A percentile compares a stretch with the other conserved stretches of the same genome.
Evolutionary conservation across 2,113 vertebrate genomes (phyloP).

Genomic region (Motacilla alba): DNA sequence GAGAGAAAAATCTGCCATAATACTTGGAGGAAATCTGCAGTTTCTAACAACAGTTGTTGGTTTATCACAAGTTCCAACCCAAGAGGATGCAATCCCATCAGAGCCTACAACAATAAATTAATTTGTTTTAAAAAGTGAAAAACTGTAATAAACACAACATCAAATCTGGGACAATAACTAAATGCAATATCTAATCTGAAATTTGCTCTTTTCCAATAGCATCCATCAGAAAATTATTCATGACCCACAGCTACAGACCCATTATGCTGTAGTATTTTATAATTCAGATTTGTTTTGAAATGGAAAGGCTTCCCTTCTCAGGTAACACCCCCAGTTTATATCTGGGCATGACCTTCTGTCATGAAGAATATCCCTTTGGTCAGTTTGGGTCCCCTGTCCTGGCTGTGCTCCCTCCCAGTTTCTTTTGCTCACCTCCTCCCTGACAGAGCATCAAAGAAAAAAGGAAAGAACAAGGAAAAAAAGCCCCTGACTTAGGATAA

Average conservation of each 20-base stretch:
- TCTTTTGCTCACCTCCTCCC: not conserved
- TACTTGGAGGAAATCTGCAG: not conserved
- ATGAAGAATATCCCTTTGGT: not conserved
- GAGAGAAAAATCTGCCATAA: not conserved
- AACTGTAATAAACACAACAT: not conserved
- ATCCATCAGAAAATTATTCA: not conserved
- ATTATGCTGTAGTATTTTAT: not conserved
- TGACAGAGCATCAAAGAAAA: not conserved
- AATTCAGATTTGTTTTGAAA: not conserved
- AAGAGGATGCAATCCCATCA: not conserved
- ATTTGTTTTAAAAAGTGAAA: not conserved
- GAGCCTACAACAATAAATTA: not conserved
- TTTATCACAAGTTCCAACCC: not conserved
- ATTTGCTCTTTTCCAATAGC: not conserved
- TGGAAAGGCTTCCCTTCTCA: not conserved
- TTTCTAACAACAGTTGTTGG: not conserved
- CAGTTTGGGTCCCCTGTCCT: not conserved
- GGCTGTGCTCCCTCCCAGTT: not conserved
- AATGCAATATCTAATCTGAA: not conserved
- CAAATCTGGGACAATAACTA: not conserved
- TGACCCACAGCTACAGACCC: not conserved
- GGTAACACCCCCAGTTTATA: not conserved
- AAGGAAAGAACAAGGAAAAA: not conserved
- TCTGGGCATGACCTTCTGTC: not conserved
- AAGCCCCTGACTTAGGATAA: not conserved